Evolutionary conservation across 1,140 invertebrate genomes (phyloP).

Genomic region (Drosophila lini): DNA sequence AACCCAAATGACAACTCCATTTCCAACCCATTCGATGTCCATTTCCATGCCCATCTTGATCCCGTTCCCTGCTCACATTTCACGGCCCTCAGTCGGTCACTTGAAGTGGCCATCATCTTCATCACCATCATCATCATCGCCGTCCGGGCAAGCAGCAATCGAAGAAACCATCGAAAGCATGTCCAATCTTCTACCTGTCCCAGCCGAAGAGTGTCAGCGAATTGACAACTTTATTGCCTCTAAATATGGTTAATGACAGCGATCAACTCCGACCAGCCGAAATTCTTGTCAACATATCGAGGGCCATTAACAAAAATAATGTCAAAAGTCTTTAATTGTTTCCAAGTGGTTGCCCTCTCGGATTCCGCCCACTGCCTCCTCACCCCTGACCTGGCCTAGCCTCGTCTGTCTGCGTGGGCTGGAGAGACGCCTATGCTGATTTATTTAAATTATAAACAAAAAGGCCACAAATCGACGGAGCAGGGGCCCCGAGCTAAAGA

Average conservation of each 20-base stretch:
- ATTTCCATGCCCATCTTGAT: conserved; percentile 35
- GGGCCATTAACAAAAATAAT: conserved; percentile 71
- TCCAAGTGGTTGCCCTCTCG: conserved; percentile 50
- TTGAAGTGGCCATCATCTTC: conserved; percentile 33
- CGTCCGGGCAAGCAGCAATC: conserved; percentile 2
- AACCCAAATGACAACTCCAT: conserved; percentile 59
- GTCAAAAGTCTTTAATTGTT: conserved; percentile 76
- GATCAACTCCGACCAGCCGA: conserved; percentile 19
- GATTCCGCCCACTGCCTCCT: conserved; percentile 24
- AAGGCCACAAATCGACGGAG: conserved; percentile 34
- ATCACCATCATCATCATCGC: conserved; percentile 9
- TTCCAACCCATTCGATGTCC: conserved; percentile 45
- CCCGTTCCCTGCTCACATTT: conserved; percentile 42
- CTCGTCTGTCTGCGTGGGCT: conserved; percentile 56
- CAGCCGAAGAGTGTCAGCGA: conserved; percentile 42
- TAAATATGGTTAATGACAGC: conserved; percentile 78
- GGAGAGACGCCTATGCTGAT: conserved; percentile 56
- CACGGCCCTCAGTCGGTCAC: conserved; percentile 27
- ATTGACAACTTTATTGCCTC: conserved; percentile 77
- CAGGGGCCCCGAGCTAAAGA: conserved; percentile 3
- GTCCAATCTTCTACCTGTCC: conserved; percentile 40
- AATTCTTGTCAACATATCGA: conserved; percentile 57
- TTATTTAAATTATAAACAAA: conserved; percentile 63
- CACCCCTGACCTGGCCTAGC: conserved; percentile 8
- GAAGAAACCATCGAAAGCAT: conserved; percentile 63